Evolutionary conservation across 2,797 vertebrate species (phyloP), one percentile per base, ranked within the genome.

Genomic region (Aulostomus chinensis): DNA sequence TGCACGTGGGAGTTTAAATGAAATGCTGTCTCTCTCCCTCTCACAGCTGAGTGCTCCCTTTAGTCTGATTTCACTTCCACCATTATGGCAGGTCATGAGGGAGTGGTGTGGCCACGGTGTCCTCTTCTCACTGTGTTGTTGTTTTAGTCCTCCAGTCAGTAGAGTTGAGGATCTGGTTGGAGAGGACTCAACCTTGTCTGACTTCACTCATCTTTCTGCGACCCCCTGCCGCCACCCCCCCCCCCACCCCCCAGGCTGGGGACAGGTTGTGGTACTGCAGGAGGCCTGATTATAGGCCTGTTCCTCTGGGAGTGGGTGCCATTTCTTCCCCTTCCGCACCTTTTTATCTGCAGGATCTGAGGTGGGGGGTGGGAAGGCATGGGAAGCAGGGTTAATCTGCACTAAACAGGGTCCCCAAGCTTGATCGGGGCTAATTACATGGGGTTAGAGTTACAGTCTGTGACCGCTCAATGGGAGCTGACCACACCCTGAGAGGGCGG

Each of bases 401-500:
- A 1, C 60, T 65, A 73, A 83, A 80, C 63, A 40, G 81, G 46
- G 45, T 56, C 52, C 58, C 60, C 11, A 5, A 20, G 38, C 65
- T 68, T 53, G 47, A 85, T 85, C 58, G 40, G 65, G 52, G 68
- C 62, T 87, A 86, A 87, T 88, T 86, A 87, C 68, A 51, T 22
- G 50, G 16, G 65, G 72, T 50, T 78, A 68, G 62, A 49, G 75
- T 86, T 78, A 69, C 71, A 57, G 46, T 31, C 66, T 68, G 35
- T 12, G 39, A 56, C 62, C 51, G 30, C n/a, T 37, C 32, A 39
- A 16, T 7, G 34, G 52, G 39, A 47, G 54, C 13, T 46, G 51
- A 60, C 32, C 60, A 21, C 61, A 72, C 62, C 73, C 59, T 48
- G 56, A 49, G 46, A 45, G 26, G 31, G 17, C 50, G 41, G 50